Conservation (phyloP, 1,140 invertebrate genomes). For the Magallana angulata region DNA sequence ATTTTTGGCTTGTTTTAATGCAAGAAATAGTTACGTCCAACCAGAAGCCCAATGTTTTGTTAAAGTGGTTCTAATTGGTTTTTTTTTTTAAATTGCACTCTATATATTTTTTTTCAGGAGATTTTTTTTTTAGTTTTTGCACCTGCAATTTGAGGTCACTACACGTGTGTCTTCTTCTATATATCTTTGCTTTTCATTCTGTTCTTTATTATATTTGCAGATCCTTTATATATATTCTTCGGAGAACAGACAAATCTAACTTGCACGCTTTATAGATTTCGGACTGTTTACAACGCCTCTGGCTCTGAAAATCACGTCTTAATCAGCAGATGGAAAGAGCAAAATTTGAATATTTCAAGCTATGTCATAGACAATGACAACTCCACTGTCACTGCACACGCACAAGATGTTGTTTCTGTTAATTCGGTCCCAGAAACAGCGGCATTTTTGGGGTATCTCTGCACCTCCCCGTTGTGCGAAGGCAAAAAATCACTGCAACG, state of each 20-base stretch:
- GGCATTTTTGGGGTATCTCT: background rate
- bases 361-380: background rate
- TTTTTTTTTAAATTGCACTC: too few species aligned
- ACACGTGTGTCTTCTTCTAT: too few species aligned
- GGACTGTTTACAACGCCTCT: background rate
- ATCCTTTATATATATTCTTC: slow-evolving; percentile 10
- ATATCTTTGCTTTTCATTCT: too few species aligned
- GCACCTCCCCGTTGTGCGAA: background rate
- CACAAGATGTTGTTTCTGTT: background rate
- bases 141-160: too few species aligned
- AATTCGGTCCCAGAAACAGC: background rate
- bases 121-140: too few species aligned
- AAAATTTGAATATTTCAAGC: background rate
- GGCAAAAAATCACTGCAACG: background rate
- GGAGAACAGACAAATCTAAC: slow-evolving; percentile 4
- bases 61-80: too few species aligned
- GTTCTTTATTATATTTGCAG: background rate
- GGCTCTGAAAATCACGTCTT: background rate
- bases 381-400: background rate
- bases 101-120: too few species aligned
- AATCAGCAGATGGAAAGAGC: background rate
- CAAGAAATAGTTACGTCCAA: too few species aligned
- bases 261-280: slow-evolving; percentile 4
- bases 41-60: too few species aligned
- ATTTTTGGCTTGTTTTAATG: too few species aligned